A percentile compares a stretch with the other conserved stretches of the same genome.
Evolutionary conservation across 2,888 invertebrate species (phyloP).

Genomic region (Hyles lineata): DNA sequence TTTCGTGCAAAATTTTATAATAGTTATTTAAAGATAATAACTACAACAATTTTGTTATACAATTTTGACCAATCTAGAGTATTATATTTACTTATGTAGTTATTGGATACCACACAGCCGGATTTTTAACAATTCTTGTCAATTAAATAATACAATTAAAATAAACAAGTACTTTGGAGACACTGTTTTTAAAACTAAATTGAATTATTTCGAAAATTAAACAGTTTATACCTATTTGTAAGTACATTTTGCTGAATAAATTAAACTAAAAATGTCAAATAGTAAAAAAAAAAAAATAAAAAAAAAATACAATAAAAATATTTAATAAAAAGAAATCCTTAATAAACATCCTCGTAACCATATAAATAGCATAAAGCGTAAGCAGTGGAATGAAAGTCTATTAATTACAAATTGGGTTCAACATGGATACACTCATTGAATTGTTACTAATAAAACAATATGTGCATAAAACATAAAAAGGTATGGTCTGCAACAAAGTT

Average conservation of each 20-base stretch:
- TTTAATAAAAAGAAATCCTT: not conserved
- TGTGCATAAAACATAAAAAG: not conserved
- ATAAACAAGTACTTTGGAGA: not conserved
- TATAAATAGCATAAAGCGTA: not conserved
- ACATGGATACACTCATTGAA: not conserved
- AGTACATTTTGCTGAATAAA: slow-evolving; percentile 18
- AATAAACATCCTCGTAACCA: not conserved
- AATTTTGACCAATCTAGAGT: slow-evolving; percentile 13
- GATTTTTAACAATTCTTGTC: not conserved
- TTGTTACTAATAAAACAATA: not conserved
- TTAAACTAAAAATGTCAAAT: slow-evolving; percentile 13
- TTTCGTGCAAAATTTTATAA: slow-evolving; percentile 29
- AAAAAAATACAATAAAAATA: not conserved
- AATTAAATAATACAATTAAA: not conserved
- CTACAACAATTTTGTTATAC: slow-evolving; percentile 15
- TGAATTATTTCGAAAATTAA: not conserved
- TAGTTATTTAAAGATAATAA: slow-evolving; percentile 26
- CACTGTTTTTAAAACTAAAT: not conserved
- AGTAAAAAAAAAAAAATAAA: not conserved
- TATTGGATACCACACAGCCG: slow-evolving; percentile 26
- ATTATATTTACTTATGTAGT: not conserved
- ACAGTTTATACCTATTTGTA: not conserved
- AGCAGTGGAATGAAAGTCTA: slow-evolving; percentile 8
- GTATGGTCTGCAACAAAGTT: not conserved
- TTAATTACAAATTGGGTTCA: not conserved